Conservation (phyloP, 2,797 vertebrate genomes). For the Philypnodon macrostomus region DNA sequence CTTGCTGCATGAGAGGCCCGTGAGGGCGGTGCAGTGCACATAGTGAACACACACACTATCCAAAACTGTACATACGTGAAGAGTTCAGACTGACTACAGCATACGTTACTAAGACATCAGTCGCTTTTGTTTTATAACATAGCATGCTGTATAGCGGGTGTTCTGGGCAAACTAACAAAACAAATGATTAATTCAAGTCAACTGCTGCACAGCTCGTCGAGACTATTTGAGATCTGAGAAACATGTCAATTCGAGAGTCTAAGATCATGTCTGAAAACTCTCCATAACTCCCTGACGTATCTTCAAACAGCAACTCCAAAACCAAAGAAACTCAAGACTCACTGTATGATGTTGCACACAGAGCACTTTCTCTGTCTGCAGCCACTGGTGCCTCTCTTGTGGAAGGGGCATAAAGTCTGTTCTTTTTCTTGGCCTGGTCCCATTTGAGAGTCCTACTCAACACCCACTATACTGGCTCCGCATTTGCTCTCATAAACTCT, state of each 20-base stretch:
- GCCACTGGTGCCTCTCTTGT: constrained; percentile 68
- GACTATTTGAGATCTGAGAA: constrained; percentile 38
- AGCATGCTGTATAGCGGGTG: constrained; percentile 78
- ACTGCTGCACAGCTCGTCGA: constrained; percentile 27
- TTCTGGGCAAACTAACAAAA: constrained; percentile 50
- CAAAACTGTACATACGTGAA: constrained; percentile 64
- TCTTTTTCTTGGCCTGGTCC: constrained; percentile 59
- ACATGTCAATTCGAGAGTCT: constrained; percentile 43
- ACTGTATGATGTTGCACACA: constrained; percentile 75
- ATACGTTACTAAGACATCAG: constrained; percentile 77
- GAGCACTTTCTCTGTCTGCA: constrained; percentile 76
- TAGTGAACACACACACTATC: constrained; percentile 34
- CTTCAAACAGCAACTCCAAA: constrained; percentile 67
- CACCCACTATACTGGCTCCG: constrained; percentile 68
- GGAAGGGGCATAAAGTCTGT: constrained; percentile 61
- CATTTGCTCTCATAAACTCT: constrained; percentile 64
- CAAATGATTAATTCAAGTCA: background rate
- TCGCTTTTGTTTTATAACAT: constrained; percentile 68
- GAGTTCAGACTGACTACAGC: constrained; percentile 71
- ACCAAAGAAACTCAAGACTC: constrained; percentile 80
- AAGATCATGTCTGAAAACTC: constrained; percentile 28
- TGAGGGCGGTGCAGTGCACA: constrained; percentile 54
- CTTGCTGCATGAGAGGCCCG: constrained; percentile 58
- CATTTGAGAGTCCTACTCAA: constrained; percentile 69
- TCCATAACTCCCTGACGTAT: constrained; percentile 34